Base-by-base conservation (phyloP, 2,888 invertebrate genomes). In the Trichopria drosophilae region DNA sequence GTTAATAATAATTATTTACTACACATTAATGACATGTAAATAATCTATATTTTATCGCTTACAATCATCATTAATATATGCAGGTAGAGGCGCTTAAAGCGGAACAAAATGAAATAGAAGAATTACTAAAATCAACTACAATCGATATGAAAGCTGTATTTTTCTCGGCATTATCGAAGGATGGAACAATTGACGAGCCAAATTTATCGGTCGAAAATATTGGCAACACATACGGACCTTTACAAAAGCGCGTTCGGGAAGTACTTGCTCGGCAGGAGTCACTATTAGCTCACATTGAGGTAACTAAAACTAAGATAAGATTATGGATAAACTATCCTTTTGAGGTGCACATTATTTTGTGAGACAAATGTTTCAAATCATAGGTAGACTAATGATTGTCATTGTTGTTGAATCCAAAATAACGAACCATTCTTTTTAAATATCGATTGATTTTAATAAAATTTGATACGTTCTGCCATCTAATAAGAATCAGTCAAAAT, bases 71-170 rank as follows among this genome's bases (percentile, higher is more conserved):
- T 44, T 46, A 31, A 73, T 74, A 57, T 61, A 46, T 52, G 12
- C 63, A 85, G 81, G 90, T 94, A 46, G 93, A 93, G 68, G 82
- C 84, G 26, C 80, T 94, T 36, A 93, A 93, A 79, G 87, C 87
- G 3, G 93, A 94, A 77, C 84, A 97, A 35, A 95, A 95, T 76
- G 85, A 84, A 4, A 84, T 95, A 60, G 96, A 97, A 79, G 85
- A 84, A 3, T 91, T 93, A 75, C 78, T 96, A 26, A 91, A 91
- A 68, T 85, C 84, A 32, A 81, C 86, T 4, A 84, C 86, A 7
- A 83, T 85, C 41, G 90, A 91, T 70, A 91, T 96, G 85, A 88
- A 91, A 70, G 81, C 83, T 18, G 82, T 83, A 64, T 93, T 95
- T 75, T 77, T 92, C 63, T 77, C 79, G 16, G 88, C 92, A 0